Evolutionary conservation across 2,888 invertebrate genomes (phyloP).

Genomic region (Drosophila barbarae): DNA sequence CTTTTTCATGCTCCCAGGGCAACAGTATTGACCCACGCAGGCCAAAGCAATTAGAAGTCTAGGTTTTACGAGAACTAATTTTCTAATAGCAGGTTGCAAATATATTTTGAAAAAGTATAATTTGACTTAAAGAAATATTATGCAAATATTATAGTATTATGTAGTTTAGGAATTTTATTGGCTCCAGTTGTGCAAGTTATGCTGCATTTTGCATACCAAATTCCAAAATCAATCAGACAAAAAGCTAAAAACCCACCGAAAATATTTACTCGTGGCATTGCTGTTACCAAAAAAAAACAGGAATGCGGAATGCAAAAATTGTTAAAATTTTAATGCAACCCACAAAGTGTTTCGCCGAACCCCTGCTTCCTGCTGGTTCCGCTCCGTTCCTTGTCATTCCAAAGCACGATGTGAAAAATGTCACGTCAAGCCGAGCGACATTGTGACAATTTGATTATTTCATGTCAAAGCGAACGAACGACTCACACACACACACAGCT

Average conservation of each 20-base stretch:
- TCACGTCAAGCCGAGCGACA: slow-evolving; percentile 32
- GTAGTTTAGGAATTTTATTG: background rate
- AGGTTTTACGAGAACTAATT: background rate
- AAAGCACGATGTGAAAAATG: slow-evolving; percentile 24
- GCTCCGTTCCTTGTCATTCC: background rate
- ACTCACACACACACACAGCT: slow-evolving; percentile 28
- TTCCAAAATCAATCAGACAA: slow-evolving; percentile 11
- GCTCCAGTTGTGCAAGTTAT: background rate
- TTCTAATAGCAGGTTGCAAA: background rate
- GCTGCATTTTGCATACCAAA: slow-evolving; percentile 3
- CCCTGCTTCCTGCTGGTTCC: slow-evolving; percentile 8
- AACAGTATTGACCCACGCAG: background rate
- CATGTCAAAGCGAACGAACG: slow-evolving; percentile 53
- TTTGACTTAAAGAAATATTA: background rate
- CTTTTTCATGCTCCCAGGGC: background rate
- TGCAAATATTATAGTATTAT: background rate
- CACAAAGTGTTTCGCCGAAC: slow-evolving; percentile 13
- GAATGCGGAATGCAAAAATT: slow-evolving; percentile 29
- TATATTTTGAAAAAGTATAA: background rate
- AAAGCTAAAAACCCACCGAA: background rate
- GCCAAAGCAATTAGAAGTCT: background rate
- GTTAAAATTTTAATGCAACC: slow-evolving; percentile 37
- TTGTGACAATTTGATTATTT: slow-evolving; percentile 70
- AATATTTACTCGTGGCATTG: background rate
- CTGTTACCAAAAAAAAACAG: background rate